phyloP scores from a whole-genome alignment of 2,888 invertebrate species.

The Mythimna vitellina region DNA sequence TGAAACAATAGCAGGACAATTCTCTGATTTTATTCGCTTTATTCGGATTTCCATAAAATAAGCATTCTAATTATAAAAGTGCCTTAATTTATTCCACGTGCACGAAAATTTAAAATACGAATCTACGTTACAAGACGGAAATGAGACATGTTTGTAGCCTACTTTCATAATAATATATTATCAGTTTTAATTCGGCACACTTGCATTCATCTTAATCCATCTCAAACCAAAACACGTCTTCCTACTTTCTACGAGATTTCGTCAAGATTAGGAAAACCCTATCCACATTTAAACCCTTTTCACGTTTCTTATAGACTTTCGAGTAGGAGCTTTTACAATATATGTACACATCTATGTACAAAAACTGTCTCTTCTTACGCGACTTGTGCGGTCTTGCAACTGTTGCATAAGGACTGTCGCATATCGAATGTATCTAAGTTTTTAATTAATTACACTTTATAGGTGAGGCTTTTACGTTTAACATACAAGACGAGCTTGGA shows the following conservation, averaged over 20 bases:
- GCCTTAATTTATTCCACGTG: not conserved
- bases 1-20: not conserved
- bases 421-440: constrained; percentile 28
- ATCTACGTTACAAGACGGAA: not conserved
- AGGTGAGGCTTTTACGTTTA: constrained; percentile 17
- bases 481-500: constrained; percentile 11
- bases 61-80: too few species aligned
- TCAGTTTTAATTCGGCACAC: constrained; percentile 2
- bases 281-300: constrained; percentile 14
- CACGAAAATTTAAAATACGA: not conserved
- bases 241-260: constrained; percentile 29
- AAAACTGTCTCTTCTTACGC: constrained; percentile 23
- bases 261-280: not conserved
- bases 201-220: not conserved
- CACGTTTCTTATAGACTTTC: not conserved
- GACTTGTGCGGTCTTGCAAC: constrained; percentile 44
- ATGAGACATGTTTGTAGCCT: not conserved
- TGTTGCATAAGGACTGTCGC: constrained; percentile 37
- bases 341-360: constrained; percentile 4
- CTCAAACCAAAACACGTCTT: constrained; percentile 20
- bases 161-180: not conserved
- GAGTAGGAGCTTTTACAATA: constrained; percentile 20
- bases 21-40: not conserved
- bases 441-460: constrained; percentile 45
- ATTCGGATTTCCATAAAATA: not conserved